phyloP scores from a whole-genome alignment of 1,140 invertebrate species.

The Sogatella furcifera region DNA sequence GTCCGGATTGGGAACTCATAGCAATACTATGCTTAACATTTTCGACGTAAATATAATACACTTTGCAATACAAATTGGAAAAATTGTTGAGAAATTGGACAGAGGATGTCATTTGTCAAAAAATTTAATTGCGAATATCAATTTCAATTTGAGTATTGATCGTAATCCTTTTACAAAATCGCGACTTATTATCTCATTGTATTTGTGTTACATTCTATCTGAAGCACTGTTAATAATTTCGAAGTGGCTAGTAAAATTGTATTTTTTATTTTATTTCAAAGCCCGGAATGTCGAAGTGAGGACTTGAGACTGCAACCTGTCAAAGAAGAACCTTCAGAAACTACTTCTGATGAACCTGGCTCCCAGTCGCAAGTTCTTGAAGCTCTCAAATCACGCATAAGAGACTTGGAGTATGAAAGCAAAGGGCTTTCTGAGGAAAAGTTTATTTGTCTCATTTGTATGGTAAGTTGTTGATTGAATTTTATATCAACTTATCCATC shows the following conservation, averaged over 20 bases:
- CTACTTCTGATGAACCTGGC: conserved; percentile 36
- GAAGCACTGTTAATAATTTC: background rate
- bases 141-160: too few relatives aligned
- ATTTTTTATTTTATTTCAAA: background rate
- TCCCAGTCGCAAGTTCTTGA: conserved; percentile 54
- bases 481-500: too few relatives aligned
- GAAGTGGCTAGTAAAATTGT: conserved; percentile 5
- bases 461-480: conserved; percentile 43
- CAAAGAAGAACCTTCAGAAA: conserved; percentile 34
- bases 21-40: too few relatives aligned
- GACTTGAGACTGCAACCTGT: conserved; percentile 10
- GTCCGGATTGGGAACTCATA: too few relatives aligned
- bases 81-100: too few relatives aligned
- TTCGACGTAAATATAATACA: too few relatives aligned
- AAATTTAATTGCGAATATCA: too few relatives aligned
- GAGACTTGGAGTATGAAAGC: conserved; percentile 47
- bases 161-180: too few relatives aligned
- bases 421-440: conserved; percentile 41
- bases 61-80: too few relatives aligned
- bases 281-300: conserved; percentile 26
- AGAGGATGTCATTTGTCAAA: too few relatives aligned
- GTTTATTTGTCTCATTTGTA: conserved; percentile 78
- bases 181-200: too few relatives aligned
- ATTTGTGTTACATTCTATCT: too few relatives aligned
- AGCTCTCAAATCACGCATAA: conserved; percentile 55